Conservation (phyloP, 1,140 invertebrate species). For the Brachionus asplanchnoidis region DNA sequence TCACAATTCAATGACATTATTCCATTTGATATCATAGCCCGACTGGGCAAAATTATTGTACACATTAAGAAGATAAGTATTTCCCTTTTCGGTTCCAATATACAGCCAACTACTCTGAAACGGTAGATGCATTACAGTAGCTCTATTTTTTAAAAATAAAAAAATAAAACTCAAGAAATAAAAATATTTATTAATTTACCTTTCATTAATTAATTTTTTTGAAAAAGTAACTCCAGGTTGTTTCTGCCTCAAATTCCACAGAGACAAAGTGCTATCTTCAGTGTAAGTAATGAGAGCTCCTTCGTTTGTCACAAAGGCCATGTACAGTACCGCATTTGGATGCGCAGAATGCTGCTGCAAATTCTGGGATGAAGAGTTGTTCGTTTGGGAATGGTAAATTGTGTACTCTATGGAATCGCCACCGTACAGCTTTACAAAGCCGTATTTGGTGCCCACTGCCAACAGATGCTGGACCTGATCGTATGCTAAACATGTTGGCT, state of each 20-base stretch:
- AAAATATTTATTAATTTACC: conserved; percentile 60
- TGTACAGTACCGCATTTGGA: conserved; percentile 43
- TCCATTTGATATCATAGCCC: conserved; percentile 99
- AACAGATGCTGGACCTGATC: conserved; percentile 93
- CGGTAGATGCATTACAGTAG: background rate
- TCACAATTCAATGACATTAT: conserved; percentile 99
- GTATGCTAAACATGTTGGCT: conserved; percentile 90
- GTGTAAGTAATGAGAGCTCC: conserved; percentile 87
- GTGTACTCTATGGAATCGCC: conserved; percentile 37
- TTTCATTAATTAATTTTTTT: conserved; percentile 91
- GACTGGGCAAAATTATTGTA: conserved; percentile 83
- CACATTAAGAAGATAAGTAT: conserved; percentile 93
- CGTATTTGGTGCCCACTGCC: conserved; percentile 90
- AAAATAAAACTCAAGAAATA: background rate
- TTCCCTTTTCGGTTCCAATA: conserved; percentile 92
- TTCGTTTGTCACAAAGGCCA: conserved; percentile 46
- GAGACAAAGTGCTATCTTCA: conserved; percentile 85
- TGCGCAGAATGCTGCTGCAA: background rate
- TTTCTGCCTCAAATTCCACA: conserved; percentile 96
- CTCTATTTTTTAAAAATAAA: background rate
- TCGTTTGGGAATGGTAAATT: conserved; percentile 22
- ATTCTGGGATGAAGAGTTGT: background rate
- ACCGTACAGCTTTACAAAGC: conserved; percentile 83
- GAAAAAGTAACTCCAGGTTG: conserved; percentile 84
- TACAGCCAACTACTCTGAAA: conserved; percentile 97